phyloP scores from a whole-genome alignment of 2,113 vertebrate species.

The Microcebus murinus region DNA sequence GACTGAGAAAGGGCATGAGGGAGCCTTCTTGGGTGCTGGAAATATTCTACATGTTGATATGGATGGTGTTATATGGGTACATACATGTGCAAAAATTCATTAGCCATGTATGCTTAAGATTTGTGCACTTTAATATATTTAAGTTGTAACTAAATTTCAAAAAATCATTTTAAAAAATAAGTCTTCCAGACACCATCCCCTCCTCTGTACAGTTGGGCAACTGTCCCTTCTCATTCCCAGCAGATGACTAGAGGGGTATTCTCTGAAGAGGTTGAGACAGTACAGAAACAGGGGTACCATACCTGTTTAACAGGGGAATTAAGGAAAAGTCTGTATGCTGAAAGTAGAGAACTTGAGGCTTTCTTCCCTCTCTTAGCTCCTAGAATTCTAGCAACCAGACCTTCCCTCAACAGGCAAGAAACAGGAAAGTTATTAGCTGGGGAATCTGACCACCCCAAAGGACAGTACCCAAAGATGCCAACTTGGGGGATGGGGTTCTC shows the following conservation, averaged over 20 bases:
- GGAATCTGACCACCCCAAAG: background rate
- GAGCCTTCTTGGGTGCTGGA: background rate
- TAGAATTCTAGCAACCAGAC: background rate
- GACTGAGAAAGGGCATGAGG: background rate
- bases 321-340: background rate
- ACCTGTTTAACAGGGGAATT: background rate
- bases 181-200: background rate
- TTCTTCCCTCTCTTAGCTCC: background rate
- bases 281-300: background rate
- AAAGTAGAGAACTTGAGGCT: background rate
- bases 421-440: background rate
- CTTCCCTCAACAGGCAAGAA: background rate
- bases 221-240: background rate
- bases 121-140: background rate
- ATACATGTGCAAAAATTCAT: background rate
- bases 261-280: background rate
- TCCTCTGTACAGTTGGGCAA: background rate
- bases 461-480: background rate
- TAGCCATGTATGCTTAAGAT: background rate
- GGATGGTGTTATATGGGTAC: background rate
- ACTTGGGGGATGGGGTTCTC: background rate
- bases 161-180: background rate
- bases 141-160: background rate
- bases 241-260: background rate
- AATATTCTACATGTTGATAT: background rate